Conservation (phyloP, 1,140 invertebrate genomes). For the Dendrolimus kikuchii region DNA sequence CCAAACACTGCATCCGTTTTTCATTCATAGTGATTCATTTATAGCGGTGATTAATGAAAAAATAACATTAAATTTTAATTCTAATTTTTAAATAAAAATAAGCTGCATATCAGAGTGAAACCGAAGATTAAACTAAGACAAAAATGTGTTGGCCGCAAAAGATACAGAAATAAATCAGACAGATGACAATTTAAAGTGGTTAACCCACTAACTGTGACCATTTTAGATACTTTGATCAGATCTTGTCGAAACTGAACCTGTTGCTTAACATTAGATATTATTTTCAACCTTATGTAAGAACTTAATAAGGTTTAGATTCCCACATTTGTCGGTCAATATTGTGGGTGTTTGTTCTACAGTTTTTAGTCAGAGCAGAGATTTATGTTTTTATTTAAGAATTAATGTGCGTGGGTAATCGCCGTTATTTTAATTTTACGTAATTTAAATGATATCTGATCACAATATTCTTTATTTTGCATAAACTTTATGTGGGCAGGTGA, state of each 20-base stretch:
- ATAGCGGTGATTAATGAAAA: background rate
- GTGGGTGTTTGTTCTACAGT: constrained; percentile 67
- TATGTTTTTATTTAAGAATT: constrained; percentile 72
- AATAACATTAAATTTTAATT: constrained; percentile 6
- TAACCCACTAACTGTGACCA: constrained; percentile 73
- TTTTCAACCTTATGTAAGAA: constrained; percentile 25
- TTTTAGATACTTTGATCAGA: constrained; percentile 72
- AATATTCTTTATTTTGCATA: constrained; percentile 38
- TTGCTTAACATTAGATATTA: constrained; percentile 14
- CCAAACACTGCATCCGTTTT: too few species aligned
- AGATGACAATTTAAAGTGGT: constrained; percentile 75
- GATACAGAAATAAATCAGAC: constrained; percentile 73
- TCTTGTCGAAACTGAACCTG: constrained; percentile 63
- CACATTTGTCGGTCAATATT: constrained; percentile 25
- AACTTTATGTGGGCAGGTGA: constrained; percentile 11
- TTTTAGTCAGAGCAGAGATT: constrained; percentile 58
- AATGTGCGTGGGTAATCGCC: constrained; percentile 64
- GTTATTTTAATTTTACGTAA: constrained; percentile 62
- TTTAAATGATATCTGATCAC: constrained; percentile 52
- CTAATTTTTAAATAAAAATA: constrained; percentile 7
- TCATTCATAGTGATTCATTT: too few species aligned
- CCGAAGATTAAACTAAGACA: constrained; percentile 18
- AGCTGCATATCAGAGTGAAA: constrained; percentile 15
- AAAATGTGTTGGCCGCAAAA: constrained; percentile 68
- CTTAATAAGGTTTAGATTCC: constrained; percentile 37